These are phyloP conservation scores for Anticlea derivata DNA, from an alignment of 2,888 invertebrate species.

Conservation along the genomic window DNA sequence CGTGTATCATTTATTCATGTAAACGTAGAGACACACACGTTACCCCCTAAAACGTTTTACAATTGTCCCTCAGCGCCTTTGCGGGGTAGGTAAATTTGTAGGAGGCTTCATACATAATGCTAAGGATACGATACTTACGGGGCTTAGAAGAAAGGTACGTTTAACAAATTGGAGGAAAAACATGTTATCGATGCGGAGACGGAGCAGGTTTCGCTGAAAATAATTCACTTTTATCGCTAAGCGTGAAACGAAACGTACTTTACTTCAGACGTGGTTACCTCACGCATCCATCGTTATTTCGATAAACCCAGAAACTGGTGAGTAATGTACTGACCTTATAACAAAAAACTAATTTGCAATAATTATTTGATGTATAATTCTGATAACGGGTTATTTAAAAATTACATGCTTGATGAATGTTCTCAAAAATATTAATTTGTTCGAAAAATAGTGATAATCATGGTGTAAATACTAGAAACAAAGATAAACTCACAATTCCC, in stretches of 20 bases:
- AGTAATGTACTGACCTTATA: too few species aligned
- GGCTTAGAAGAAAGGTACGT: conserved; percentile 21
- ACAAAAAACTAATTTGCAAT: too few species aligned
- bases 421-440: too few species aligned
- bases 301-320: background rate
- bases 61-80: conserved; percentile 32
- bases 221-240: conserved; percentile 22
- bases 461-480: too few species aligned
- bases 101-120: conserved; percentile 18
- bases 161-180: conserved; percentile 25
- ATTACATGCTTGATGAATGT: too few species aligned
- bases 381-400: too few species aligned
- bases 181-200: conserved; percentile 20
- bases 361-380: too few species aligned
- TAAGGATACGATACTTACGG: conserved; percentile 24
- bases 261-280: background rate
- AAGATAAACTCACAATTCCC: too few species aligned
- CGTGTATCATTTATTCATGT: conserved; percentile 37
- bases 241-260: background rate
- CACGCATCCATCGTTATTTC: background rate
- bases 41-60: conserved; percentile 36
- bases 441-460: too few species aligned
- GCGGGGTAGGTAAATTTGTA: conserved; percentile 32
- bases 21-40: conserved; percentile 25
- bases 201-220: conserved; percentile 13